Evolutionary conservation across 2,797 vertebrate genomes (phyloP).

Genomic region (Rhincodon typus): DNA sequence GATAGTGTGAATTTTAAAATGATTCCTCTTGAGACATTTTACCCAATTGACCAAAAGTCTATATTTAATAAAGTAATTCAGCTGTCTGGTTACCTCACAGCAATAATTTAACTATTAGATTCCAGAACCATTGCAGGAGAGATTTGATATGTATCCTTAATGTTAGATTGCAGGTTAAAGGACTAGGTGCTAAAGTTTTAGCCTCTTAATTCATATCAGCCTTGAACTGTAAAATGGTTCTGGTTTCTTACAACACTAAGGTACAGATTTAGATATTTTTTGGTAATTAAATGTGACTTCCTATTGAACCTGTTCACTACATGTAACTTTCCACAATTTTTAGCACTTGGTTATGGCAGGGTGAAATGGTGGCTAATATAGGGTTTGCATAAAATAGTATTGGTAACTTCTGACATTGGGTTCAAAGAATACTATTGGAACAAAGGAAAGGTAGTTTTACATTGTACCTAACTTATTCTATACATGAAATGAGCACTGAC

Average conservation of each 20-base stretch:
- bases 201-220: too few relatives aligned
- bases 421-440: neutral
- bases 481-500: neutral
- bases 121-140: too few relatives aligned
- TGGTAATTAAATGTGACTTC: too few relatives aligned
- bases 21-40: neutral
- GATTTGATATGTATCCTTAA: neutral
- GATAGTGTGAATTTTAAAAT: neutral
- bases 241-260: neutral
- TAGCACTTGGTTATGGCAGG: neutral
- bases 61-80: slow-evolving; percentile 12
- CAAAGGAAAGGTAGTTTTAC: neutral
- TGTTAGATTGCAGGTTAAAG: neutral
- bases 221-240: neutral
- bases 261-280: neutral
- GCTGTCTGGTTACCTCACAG: neutral
- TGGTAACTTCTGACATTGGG: neutral
- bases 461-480: neutral
- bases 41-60: neutral
- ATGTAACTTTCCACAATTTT: neutral
- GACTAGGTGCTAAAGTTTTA: neutral
- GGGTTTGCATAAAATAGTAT: neutral
- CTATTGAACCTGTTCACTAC: neutral
- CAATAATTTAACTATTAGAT: neutral
- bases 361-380: neutral